Evolutionary conservation across 2,888 invertebrate species (phyloP).

Genomic region (Drosophila dives): DNA sequence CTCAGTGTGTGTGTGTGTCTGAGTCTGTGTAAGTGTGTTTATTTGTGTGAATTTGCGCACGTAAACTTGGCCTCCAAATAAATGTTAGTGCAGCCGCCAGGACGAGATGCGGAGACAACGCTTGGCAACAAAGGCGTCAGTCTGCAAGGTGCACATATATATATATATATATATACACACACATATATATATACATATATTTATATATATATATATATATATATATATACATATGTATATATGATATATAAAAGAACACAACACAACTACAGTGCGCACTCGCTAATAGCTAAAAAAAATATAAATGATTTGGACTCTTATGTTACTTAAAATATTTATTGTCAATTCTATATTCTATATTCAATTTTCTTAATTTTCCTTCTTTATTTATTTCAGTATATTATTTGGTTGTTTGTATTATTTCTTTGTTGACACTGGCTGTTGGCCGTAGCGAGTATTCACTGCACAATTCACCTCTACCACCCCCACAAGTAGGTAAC

Average conservation of each 20-base stretch:
- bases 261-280: slow-evolving; percentile 9
- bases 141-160: background rate
- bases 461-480: slow-evolving; percentile 5
- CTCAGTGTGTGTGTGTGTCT: background rate
- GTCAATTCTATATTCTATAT: background rate
- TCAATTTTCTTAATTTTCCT: background rate
- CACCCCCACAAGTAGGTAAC: slow-evolving; percentile 1
- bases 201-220: background rate
- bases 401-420: background rate
- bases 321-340: background rate
- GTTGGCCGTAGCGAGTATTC: background rate
- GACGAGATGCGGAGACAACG: slow-evolving; percentile 11
- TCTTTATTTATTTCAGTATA: background rate
- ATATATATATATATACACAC: background rate
- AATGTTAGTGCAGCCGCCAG: slow-evolving; percentile 10
- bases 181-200: background rate
- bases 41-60: slow-evolving; percentile 39
- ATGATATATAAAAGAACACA: background rate
- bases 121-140: slow-evolving; percentile 15
- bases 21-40: background rate
- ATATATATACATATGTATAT: background rate
- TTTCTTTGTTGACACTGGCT: background rate
- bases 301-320: background rate
- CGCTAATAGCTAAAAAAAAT: background rate
- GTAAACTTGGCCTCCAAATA: slow-evolving; percentile 81